Percentiles rank a stretch among this genome's conserved stretches.
Evolutionary conservation across 2,888 invertebrate species (phyloP).

Genomic region (Adineta ricciae): DNA sequence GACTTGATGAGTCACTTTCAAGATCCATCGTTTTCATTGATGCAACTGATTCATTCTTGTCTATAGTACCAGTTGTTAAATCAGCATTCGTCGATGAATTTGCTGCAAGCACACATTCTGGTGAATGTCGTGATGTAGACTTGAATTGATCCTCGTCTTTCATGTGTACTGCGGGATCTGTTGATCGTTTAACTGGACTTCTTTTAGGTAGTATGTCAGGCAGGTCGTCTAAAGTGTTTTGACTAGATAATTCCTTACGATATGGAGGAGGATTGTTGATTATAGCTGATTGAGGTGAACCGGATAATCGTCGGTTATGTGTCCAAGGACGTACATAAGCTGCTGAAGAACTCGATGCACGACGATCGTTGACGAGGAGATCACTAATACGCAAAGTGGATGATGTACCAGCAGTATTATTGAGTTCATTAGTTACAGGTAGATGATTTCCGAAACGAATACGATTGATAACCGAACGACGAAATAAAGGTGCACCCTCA

Average conservation of each 20-base stretch:
- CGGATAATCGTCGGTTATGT: not conserved
- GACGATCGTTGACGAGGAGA: not conserved
- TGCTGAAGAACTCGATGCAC: not conserved
- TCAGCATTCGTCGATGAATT: not conserved
- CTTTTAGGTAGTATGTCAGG: not conserved
- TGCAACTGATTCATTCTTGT: not conserved
- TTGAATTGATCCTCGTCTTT: no score
- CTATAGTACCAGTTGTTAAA: not conserved
- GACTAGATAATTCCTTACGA: not conserved
- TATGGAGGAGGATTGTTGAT: no score
- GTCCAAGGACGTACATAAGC: not conserved
- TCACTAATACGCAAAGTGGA: not conserved
- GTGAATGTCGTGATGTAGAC: not conserved
- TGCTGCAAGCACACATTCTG: not conserved
- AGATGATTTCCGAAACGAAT: slow-evolving; percentile 1
- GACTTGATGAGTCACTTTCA: slow-evolving; percentile 10
- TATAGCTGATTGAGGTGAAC: not conserved
- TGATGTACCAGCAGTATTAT: not conserved
- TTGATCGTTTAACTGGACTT: not conserved
- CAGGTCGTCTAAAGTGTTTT: not conserved
- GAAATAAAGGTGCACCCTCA: not conserved
- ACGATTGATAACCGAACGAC: not conserved
- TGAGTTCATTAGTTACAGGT: not conserved
- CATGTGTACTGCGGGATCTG: no score
- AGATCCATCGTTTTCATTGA: not conserved